phyloP scores from a whole-genome alignment of 2,888 invertebrate species.

The Leucoma salicis region DNA sequence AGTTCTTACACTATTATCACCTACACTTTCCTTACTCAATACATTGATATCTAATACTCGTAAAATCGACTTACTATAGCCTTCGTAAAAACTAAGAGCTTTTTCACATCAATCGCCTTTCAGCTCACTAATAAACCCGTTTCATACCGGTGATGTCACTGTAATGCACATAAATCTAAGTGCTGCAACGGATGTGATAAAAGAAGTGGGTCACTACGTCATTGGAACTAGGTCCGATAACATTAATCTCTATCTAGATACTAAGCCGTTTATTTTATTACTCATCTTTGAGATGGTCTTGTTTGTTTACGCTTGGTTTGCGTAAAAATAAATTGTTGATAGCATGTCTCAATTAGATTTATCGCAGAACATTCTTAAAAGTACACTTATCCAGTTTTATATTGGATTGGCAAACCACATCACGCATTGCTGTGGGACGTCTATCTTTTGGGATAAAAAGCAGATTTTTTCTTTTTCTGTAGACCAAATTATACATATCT shows the following conservation, averaged over 20 bases:
- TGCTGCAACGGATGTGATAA: slow-evolving; percentile 39
- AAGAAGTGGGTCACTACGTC: slow-evolving; percentile 39
- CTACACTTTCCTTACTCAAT: neutral
- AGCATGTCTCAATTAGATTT: too few species aligned
- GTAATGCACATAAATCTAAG: slow-evolving; percentile 42
- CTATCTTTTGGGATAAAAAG: too few species aligned
- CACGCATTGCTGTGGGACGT: too few species aligned
- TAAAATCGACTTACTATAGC: slow-evolving; percentile 15
- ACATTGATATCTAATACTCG: slow-evolving; percentile 7
- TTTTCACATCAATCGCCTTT: slow-evolving; percentile 49
- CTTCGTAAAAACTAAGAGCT: slow-evolving; percentile 36
- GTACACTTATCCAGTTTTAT: too few species aligned
- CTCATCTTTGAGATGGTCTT: slow-evolving; percentile 1
- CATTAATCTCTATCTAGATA: slow-evolving; percentile 8
- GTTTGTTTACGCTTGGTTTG: neutral
- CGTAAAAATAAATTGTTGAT: too few species aligned
- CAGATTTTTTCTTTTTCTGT: too few species aligned
- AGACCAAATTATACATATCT: too few species aligned
- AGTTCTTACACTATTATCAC: neutral
- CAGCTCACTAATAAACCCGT: slow-evolving; percentile 46
- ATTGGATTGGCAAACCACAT: too few species aligned
- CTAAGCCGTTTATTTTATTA: slow-evolving; percentile 9
- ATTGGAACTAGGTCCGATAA: slow-evolving; percentile 15
- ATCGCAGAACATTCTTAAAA: too few species aligned
- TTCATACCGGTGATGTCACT: slow-evolving; percentile 54